A percentile compares a stretch with the other conserved stretches of the same genome.
These are phyloP conservation scores for Platysteira castanea DNA, from an alignment of 2,113 vertebrate species.

Conservation along the genomic window DNA sequence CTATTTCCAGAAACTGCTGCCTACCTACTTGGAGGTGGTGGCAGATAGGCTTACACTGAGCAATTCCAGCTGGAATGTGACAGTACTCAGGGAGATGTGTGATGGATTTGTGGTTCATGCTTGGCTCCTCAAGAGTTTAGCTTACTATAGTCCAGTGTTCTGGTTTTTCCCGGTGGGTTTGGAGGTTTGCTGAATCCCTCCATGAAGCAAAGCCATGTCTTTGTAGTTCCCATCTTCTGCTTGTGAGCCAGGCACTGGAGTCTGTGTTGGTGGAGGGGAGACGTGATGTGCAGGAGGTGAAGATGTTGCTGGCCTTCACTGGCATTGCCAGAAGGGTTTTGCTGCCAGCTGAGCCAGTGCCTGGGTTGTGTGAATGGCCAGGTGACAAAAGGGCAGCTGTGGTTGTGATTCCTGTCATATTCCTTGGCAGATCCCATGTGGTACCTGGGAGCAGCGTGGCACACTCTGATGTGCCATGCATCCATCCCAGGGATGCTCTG, in stretches of 20 bases:
- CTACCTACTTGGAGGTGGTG: background rate
- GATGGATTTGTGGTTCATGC: background rate
- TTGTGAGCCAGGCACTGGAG: background rate
- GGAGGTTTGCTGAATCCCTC: background rate
- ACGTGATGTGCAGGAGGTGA: background rate
- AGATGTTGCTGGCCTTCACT: background rate
- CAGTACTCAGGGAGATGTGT: background rate
- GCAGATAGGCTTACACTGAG: background rate
- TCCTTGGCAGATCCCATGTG: background rate
- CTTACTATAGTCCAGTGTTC: background rate
- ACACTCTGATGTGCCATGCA: background rate
- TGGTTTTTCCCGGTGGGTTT: background rate
- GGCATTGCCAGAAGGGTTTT: background rate
- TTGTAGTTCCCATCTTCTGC: background rate
- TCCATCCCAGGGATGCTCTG: background rate
- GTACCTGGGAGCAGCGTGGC: background rate
- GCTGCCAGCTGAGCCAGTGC: background rate
- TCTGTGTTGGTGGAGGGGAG: background rate
- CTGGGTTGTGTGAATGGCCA: background rate
- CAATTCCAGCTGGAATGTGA: background rate
- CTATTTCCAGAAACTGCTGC: constrained; percentile 5
- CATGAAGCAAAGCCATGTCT: background rate
- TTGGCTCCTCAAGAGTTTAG: background rate
- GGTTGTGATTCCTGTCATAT: background rate
- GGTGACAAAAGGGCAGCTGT: background rate